These are phyloP conservation scores for Okapia johnstoni DNA, from an alignment of 2,113 vertebrate species.

Conservation along the genomic window DNA sequence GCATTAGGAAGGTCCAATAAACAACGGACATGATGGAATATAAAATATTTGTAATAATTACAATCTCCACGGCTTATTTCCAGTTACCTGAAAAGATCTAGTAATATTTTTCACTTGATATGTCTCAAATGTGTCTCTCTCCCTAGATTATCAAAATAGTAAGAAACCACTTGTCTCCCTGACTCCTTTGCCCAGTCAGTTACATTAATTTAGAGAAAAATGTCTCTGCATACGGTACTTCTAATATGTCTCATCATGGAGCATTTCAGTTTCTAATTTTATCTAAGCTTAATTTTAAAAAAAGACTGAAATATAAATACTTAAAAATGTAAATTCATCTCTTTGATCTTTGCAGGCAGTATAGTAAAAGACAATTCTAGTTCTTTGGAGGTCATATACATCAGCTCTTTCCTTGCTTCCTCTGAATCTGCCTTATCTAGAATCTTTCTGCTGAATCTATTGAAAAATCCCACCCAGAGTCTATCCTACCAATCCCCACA, in stretches of 20 bases:
- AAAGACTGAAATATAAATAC: not conserved
- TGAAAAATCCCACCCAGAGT: not conserved
- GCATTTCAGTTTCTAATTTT: not conserved
- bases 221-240: not conserved
- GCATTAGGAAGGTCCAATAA: not conserved
- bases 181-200: not conserved
- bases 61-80: conserved; percentile 28
- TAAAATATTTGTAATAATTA: conserved; percentile 43
- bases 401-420: not conserved
- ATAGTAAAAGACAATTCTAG: not conserved
- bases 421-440: not conserved
- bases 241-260: not conserved
- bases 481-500: not conserved
- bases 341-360: not conserved
- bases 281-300: not conserved
- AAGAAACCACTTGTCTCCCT: not conserved
- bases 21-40: not conserved
- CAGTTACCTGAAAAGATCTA: conserved; percentile 49
- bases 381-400: not conserved
- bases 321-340: not conserved
- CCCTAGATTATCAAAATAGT: not conserved
- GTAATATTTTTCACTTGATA: not conserved
- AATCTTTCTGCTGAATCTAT: not conserved
- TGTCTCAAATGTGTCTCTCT: not conserved
- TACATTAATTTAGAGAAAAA: not conserved